A percentile compares a stretch with the other conserved stretches of the same genome.
Conservation (phyloP, 2,888 invertebrate species). For the Pogonocherus hispidulus region DNA sequence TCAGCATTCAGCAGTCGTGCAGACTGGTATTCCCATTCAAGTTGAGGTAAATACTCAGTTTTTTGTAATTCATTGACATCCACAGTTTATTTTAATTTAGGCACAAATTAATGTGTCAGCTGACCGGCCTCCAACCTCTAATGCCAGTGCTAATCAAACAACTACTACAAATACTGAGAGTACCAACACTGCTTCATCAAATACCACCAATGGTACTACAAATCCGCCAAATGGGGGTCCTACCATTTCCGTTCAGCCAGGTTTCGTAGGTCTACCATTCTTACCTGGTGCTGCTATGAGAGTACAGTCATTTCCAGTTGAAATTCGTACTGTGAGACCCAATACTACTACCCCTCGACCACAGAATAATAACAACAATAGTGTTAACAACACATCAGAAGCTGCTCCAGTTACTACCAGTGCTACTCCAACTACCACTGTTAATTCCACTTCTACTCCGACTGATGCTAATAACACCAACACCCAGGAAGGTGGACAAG, state of each 20-base stretch:
- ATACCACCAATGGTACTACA: conserved; percentile 9
- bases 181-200: conserved; percentile 27
- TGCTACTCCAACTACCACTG: conserved; percentile 32
- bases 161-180: conserved; percentile 45
- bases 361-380: conserved; percentile 44
- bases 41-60: conserved; percentile 68
- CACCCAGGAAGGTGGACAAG: conserved; percentile 24
- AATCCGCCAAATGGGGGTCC: conserved; percentile 31
- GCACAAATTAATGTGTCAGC: conserved; percentile 61
- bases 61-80: too few species aligned
- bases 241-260: conserved; percentile 44
- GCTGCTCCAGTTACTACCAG: conserved; percentile 40
- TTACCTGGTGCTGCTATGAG: conserved; percentile 59
- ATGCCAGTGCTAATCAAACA: conserved; percentile 49
- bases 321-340: conserved; percentile 57
- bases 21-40: conserved; percentile 78
- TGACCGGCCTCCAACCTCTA: conserved; percentile 53
- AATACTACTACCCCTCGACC: conserved; percentile 36
- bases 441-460: conserved; percentile 12
- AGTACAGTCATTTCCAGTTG: conserved; percentile 63
- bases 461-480: conserved; percentile 1
- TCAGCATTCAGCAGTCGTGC: conserved; percentile 77
- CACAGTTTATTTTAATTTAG: conserved; percentile 44
- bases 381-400: conserved; percentile 33
- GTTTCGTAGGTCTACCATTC: conserved; percentile 56